phyloP scores from a whole-genome alignment of 2,113 vertebrate genomes.

The Ochotona princeps region DNA sequence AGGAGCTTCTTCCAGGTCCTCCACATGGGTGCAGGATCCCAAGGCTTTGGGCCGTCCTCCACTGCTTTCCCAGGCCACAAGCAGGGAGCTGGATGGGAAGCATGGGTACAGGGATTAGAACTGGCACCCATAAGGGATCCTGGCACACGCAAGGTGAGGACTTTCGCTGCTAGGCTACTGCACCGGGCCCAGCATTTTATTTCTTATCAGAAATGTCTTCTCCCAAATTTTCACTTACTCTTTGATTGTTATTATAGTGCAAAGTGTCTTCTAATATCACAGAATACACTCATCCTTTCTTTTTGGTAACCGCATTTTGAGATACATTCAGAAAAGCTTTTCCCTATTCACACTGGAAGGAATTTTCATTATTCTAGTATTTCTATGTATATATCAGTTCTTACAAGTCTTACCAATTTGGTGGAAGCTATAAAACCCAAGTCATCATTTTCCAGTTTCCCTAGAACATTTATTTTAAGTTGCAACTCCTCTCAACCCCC shows the following conservation, averaged over 20 bases:
- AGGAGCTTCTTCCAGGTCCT: too few relatives aligned
- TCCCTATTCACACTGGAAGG: background rate
- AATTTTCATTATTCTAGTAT: background rate
- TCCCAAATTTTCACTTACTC: background rate
- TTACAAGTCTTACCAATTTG: background rate
- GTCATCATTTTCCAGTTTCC: background rate
- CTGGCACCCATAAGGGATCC: too few relatives aligned
- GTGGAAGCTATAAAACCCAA: background rate
- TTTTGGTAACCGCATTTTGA: slow-evolving; percentile 26
- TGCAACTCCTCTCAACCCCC: too few relatives aligned
- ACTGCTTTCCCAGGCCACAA: too few relatives aligned
- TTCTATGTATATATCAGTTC: background rate
- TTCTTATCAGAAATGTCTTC: background rate
- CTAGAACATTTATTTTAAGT: too few relatives aligned
- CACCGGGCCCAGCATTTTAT: background rate
- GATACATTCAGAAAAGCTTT: background rate
- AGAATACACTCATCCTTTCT: background rate
- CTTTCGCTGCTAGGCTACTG: too few relatives aligned
- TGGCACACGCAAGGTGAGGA: too few relatives aligned
- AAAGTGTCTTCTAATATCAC: background rate
- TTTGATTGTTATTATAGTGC: background rate
- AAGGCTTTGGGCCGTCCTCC: too few relatives aligned
- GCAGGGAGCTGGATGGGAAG: too few relatives aligned
- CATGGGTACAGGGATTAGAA: too few relatives aligned
- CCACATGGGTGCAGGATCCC: too few relatives aligned